These are phyloP conservation scores for Dasysyrphus tricinctus DNA, from an alignment of 2,888 invertebrate genomes.

Conservation along the genomic window DNA sequence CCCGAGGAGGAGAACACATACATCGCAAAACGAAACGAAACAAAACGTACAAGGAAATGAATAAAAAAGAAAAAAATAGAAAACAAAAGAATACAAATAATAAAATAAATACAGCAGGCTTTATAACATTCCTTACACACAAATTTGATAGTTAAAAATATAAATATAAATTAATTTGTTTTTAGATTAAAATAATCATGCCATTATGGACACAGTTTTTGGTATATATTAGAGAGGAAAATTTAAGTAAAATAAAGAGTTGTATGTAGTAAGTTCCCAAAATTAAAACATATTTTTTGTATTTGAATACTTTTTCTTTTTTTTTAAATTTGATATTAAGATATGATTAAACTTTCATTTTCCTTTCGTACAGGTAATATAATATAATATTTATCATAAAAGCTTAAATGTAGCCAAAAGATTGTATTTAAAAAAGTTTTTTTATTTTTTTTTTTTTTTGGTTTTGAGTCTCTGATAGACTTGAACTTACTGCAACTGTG, in stretches of 20 bases:
- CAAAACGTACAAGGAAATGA: conserved; percentile 19
- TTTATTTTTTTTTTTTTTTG: conserved; percentile 40
- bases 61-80: conserved; percentile 19
- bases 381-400: conserved; percentile 43
- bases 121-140: conserved; percentile 66
- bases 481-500: conserved; percentile 97
- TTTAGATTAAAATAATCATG: conserved; percentile 55
- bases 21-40: conserved; percentile 71
- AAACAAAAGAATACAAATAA: conserved; percentile 22
- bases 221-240: conserved; percentile 29
- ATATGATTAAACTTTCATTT: conserved; percentile 48
- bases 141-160: conserved; percentile 44
- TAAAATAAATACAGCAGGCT: conserved; percentile 56
- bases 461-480: conserved; percentile 41
- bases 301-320: conserved; percentile 6
- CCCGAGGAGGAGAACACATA: conserved; percentile 62
- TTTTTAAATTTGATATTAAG: conserved; percentile 11
- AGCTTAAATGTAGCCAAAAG: conserved; percentile 79
- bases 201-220: conserved; percentile 65
- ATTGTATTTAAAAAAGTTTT: conserved; percentile 69
- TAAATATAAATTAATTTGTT: conserved; percentile 13
- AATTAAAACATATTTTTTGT: conserved; percentile 42
- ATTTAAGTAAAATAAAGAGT: conserved; percentile 33
- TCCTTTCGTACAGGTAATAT: conserved; percentile 47
- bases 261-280: conserved; percentile 62